Evolutionary conservation across 2,888 invertebrate genomes (phyloP), one percentile per base, ranked within the genome.

Genomic region (Choristoneura rosaceana): DNA sequence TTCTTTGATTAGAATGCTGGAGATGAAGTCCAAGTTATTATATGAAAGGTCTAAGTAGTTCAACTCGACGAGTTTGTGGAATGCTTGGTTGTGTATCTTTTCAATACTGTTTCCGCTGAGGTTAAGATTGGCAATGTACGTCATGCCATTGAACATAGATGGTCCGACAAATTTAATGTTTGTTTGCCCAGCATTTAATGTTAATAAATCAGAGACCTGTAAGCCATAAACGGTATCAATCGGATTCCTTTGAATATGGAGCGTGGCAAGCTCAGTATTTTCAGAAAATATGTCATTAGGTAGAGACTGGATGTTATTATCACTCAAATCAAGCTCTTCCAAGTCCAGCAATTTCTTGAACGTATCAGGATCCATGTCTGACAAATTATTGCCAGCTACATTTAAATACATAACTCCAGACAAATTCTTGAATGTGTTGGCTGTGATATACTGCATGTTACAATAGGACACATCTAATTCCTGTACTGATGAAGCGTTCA

Each of bases 401-500:
- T 96, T 96, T 65, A 97, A 92, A 82, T 95, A 96, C 81, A 95
- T 95, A 50, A 97, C 94, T 74, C 95, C 96, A 9, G 94, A 92
- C 90, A 96, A 95, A 78, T 96, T 94, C 10, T 94, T 92, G 82
- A 97, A 96, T 0, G 96, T 95, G 60, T 94, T 94, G 33, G 95
- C 95, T 3, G 96, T 95, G 70, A 97, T 92, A 80, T 95, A 95
- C 76, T 95, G 92, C 78, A 97, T 91, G 74, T 95, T 95, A 86
- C 97, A 97, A 77, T 95, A 95, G 3, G 96, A 96, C 61, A 97
- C 93, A 80, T 96, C 96, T 43, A 97, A 91, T 84, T 97, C 97
- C 79, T 96, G 96, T 60, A 97, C 94, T 45, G 95, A 95, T 4
- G 95, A 92, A 7, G 96, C 94, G 71, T 95, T 95, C 1, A 96